A percentile compares a stretch with the other conserved stretches of the same genome.
Conservation (phyloP, 2,888 invertebrate species). For the Conistra vaccinii region DNA sequence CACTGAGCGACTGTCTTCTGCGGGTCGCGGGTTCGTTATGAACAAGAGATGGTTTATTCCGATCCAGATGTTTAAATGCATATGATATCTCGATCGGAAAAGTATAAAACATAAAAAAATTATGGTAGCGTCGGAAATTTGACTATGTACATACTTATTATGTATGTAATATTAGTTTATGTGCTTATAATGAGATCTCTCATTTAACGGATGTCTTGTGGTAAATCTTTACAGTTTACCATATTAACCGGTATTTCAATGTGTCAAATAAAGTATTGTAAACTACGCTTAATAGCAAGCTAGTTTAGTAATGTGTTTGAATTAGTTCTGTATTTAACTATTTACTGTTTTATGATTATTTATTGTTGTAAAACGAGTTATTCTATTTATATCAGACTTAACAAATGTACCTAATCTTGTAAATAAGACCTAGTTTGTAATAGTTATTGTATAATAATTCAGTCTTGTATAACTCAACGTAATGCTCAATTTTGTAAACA, state of each 20-base stretch:
- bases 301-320: constrained; percentile 1
- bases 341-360: constrained; percentile 28
- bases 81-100: not conserved
- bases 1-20: not conserved
- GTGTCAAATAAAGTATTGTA: constrained; percentile 52
- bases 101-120: not conserved
- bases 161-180: constrained; percentile 29
- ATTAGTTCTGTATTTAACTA: constrained; percentile 4
- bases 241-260: constrained; percentile 35
- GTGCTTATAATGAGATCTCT: constrained; percentile 17
- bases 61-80: not conserved
- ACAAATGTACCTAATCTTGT: constrained; percentile 30
- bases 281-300: not conserved
- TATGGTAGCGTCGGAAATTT: not conserved
- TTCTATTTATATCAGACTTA: constrained; percentile 30
- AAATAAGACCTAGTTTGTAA: constrained; percentile 17
- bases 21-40: not conserved
- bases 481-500: constrained; percentile 68
- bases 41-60: not conserved
- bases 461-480: constrained; percentile 41
- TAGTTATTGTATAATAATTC: constrained; percentile 14
- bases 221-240: not conserved
- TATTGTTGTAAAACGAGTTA: not conserved
- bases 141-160: not conserved
- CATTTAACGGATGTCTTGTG: not conserved